These are phyloP conservation scores for Simalia tracyae DNA, from an alignment of 2,797 vertebrate species.

Conservation along the genomic window DNA sequence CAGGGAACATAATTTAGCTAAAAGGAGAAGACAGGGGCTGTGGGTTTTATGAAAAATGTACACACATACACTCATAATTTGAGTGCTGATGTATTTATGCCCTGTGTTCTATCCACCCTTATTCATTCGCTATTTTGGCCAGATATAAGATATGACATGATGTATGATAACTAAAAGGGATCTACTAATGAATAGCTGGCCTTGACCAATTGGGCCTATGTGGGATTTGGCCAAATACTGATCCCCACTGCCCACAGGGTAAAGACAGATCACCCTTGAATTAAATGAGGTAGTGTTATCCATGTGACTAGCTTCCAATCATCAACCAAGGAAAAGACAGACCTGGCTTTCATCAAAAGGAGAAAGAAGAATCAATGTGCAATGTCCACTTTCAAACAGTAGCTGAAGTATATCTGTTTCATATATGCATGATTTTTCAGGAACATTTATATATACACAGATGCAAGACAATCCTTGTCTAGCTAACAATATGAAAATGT, in stretches of 20 bases:
- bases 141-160: not conserved
- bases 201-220: not conserved
- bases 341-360: not conserved
- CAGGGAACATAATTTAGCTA: not conserved
- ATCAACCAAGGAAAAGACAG: not conserved
- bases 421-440: not conserved
- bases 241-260: not conserved
- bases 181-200: not conserved
- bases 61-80: not conserved
- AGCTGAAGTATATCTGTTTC: not conserved
- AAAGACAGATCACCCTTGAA: constrained; percentile 10
- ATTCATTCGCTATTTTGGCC: not conserved
- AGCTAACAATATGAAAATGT: not conserved
- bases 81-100: not conserved
- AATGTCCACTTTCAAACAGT: not conserved
- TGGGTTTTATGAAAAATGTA: too few species aligned
- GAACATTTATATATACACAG: not conserved
- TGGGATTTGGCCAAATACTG: not conserved
- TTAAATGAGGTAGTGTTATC: constrained; percentile 5
- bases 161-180: not conserved
- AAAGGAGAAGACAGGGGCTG: not conserved
- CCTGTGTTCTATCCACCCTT: not conserved
- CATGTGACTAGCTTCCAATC: not conserved
- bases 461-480: not conserved
- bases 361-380: not conserved